These are phyloP conservation scores for Pungitius pungitius DNA, from an alignment of 2,113 vertebrate genomes.

Conservation along the genomic window DNA sequence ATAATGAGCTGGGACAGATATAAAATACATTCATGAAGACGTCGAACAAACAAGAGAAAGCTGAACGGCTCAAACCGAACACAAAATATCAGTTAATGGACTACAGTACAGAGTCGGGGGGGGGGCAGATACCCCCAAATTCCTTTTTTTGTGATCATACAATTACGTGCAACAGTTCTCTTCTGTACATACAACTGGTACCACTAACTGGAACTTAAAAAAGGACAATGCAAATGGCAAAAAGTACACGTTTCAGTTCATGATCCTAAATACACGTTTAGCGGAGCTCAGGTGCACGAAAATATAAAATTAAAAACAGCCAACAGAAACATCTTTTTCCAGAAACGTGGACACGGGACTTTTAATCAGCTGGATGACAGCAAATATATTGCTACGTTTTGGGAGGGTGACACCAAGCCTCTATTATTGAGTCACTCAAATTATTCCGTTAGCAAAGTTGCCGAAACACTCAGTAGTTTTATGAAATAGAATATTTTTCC, in stretches of 20 bases:
- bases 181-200: slow-evolving; percentile 11
- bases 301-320: background rate
- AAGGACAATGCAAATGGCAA: background rate
- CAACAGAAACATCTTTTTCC: background rate
- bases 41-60: slow-evolving; percentile 44
- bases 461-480: background rate
- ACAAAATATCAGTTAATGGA: slow-evolving; percentile 39
- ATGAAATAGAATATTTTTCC: background rate
- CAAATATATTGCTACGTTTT: background rate
- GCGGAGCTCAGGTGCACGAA: background rate
- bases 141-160: slow-evolving; percentile 1
- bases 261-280: background rate
- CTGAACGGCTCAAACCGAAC: slow-evolving; percentile 48
- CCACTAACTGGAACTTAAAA: background rate
- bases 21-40: slow-evolving; percentile 81
- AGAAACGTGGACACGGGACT: background rate
- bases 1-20: slow-evolving; percentile 46
- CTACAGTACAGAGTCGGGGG: slow-evolving; percentile 26
- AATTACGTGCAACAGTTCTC: slow-evolving; percentile 24
- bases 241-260: background rate
- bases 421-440: background rate
- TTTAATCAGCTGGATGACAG: background rate
- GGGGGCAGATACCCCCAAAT: background rate
- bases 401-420: too few relatives aligned
- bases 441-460: background rate